Evolutionary conservation across 2,888 invertebrate genomes (phyloP).

Genomic region (Aricia artaxerxes): DNA sequence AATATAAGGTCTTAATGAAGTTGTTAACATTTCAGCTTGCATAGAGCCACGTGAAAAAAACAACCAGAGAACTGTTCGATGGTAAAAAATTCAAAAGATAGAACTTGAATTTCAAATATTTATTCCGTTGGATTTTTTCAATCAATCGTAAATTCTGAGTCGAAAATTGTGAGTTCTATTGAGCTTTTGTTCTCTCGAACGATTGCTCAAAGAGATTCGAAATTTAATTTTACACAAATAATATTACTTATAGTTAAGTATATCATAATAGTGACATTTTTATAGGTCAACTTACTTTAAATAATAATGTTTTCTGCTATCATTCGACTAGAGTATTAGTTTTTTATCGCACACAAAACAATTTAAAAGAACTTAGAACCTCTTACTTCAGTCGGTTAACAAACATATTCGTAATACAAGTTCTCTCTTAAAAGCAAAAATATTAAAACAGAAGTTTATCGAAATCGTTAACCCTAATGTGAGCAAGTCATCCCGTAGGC

Average conservation of each 20-base stretch:
- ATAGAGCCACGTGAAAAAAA: background rate
- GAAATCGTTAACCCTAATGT: background rate
- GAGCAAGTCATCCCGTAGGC: slow-evolving; percentile 9
- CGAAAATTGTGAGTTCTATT: background rate
- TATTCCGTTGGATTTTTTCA: slow-evolving; percentile 9
- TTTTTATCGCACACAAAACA: no score
- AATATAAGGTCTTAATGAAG: no score
- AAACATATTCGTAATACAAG: background rate
- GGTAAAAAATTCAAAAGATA: slow-evolving; percentile 17
- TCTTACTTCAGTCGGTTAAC: background rate
- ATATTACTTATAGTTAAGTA: no score
- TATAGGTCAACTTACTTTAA: no score
- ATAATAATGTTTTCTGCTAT: no score
- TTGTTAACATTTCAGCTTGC: background rate
- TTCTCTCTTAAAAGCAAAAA: background rate
- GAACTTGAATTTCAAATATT: slow-evolving; percentile 5
- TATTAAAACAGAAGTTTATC: background rate
- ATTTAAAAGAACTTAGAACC: no score
- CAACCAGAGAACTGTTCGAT: background rate
- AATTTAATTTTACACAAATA: background rate
- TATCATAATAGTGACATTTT: no score
- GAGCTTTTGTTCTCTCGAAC: background rate
- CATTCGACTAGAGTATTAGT: no score
- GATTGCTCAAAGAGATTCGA: background rate
- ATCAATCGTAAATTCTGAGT: background rate